Base-by-base conservation (phyloP, 2,113 vertebrate species). In the Laterallus jamaicensis region DNA sequence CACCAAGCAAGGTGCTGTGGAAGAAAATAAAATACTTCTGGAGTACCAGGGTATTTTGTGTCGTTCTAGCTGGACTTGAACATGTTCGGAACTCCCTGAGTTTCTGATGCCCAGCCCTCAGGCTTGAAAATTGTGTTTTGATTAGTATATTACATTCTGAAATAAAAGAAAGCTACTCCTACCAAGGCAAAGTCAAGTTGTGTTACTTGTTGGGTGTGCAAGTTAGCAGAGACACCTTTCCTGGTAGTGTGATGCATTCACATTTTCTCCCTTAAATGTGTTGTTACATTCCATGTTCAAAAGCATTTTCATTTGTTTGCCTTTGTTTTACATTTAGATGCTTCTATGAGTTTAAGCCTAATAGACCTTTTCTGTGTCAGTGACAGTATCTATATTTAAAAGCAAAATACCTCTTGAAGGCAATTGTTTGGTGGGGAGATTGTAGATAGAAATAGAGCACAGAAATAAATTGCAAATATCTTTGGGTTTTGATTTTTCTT, bases 261-360 rank as follows among this genome's bases (percentile, higher is more conserved):
- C 0, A 1, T 75, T 89, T 92, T 75, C 20, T 76, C 10, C 12
- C 32, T 92, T 64, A 82, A 89, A 70, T 31, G 5, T 54, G 18
- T 35, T 73, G 9, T 60, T 88, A 59, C 24, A 37, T 50, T 92
- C 18, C 12, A 11, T 76, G 39, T 79, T 84, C 35, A 93, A 91
- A 92, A 54, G 47, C 5, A 54, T 93, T 91, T 91, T 90, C 11
- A 26, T 86, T 77, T 86, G 16, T 82, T 94, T 90, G 12, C 19
- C n/a, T 88, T 86, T 62, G 20, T 79, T 90, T 88, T 32, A 47
- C 37, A 56, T 84, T 88, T 86, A 89, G 76, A 60, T 42, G 29
- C 29, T 71, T 62, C 20, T n/a, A 39, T 49, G 56, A 73, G 54
- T 93, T 93, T 71, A 87, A 66, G 79, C 4, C 8, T 75, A 91